Evolutionary conservation across 2,797 vertebrate genomes (phyloP), one percentile per base, ranked within the genome.

Genomic region (Pantherophis alleghaniensis): DNA sequence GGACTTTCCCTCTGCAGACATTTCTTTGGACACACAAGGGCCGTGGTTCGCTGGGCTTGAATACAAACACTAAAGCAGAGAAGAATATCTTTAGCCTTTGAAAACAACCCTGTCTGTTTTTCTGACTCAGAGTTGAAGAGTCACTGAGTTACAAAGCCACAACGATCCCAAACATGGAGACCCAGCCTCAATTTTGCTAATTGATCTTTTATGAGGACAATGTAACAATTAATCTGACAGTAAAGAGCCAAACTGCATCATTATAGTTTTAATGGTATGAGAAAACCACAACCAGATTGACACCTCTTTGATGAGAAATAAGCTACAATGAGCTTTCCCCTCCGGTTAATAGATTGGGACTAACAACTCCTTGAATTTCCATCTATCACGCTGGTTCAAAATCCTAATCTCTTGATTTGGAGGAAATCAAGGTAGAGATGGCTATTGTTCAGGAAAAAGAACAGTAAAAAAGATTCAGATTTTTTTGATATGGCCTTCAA

Each of bases 1-100:
- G 97, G 92, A 99, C 98, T 93, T 92, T 97, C 89, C 98, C 98
- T 0, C 96, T 97, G 94, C 98, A 99, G 96, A 99, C 95, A 37
- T 97, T 98, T 95, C 98, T 98, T n/a, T 98, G 98, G 97, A 98
- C 98, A 95, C 98, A 99, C 94, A 98, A n/a, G 0, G 99, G 99
- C 56, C 97, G 97, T 7, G 99, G 98, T 96, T 99, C 98, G 13
- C 96, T 98, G 95, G 99, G 99, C 95, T 98, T 98, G 95, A 99
- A 99, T 92, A 99, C 98, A 96, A 99, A 99, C 97, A 99, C 99
- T 99, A 97, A 42, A 83, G 95, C 95, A 92, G 91, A 47, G 91
- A 95, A 97, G 93, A 95, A 95, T 0, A 18, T 37, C 1, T 74
- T 86, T 91, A 12, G 63, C 28, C 88, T 95, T 47, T 91, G 42